Base-by-base conservation (phyloP, 2,797 vertebrate species). In the Manis crassicaudata region DNA sequence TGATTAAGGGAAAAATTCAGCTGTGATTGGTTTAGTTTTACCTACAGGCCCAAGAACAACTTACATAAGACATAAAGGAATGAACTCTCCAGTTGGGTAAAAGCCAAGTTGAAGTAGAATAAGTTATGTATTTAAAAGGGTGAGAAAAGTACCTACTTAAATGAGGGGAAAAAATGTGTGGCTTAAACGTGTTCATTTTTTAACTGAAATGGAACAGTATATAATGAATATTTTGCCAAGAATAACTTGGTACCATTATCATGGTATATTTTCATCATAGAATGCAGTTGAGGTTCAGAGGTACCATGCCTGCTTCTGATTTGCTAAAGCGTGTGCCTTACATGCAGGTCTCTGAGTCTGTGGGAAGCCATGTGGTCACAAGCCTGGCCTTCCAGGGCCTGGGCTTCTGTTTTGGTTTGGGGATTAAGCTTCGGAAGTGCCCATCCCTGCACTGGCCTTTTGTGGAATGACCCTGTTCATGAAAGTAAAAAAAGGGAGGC, bases 171-270 rank as follows among this genome's bases (percentile, higher is more conserved):
- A 56, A 29, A 62, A 60, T 27, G 7, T 90, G 84, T 46, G 76
- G 63, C 43, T 70, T 43, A 32, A 83, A 88, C 63, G 70, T 46
- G 14, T 84, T 96, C 84, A 25, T 50, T 83, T 80, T 92, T 77
- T 29, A 62, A 40, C 90, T 83, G 35, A 54, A 92, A 80, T 18
- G 81, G 75, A 95, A 81, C 92, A 93, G 83, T 92, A 62, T 56
- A 76, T 77, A 91, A 88, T 75, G 88, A 84, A 60, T 23, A 3
- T 32, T 52, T 88, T 89, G 96, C 95, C 93, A 96, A 94, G 91
- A 96, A 96, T 77, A 97, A 79, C 94, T 90, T 23, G 86, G 88
- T 73, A 23, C 72, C 60, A 6, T 95, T 58, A 37, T 75, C 32
- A 6, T 2, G 62, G 86, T 80, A 2, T 90, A 82, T 95, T 95